Conservation (phyloP, 2,888 invertebrate species). For the Platycheirus albimanus region DNA sequence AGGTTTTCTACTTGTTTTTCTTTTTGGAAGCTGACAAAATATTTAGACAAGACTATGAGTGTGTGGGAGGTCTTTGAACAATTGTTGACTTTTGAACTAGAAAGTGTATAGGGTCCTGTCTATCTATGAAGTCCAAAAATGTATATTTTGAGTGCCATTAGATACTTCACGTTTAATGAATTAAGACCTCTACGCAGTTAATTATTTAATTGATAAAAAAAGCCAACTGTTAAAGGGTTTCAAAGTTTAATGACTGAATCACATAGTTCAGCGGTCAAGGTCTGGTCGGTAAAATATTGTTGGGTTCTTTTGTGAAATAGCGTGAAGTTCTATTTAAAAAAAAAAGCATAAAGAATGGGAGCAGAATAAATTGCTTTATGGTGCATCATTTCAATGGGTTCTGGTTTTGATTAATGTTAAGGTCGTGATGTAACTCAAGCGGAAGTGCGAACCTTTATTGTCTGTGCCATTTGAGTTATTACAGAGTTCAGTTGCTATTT, state of each 20-base stretch:
- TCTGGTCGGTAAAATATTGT: constrained; percentile 45
- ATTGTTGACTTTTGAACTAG: no score
- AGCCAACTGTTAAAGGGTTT: constrained; percentile 30
- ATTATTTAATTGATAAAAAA: no score
- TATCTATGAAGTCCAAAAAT: no score
- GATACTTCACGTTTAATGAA: no score
- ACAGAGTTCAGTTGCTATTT: no score
- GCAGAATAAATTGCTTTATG: background rate
- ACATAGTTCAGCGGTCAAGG: constrained; percentile 53
- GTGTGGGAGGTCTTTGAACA: no score
- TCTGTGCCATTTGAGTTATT: no score
- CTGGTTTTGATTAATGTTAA: constrained; percentile 57
- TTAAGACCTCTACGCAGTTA: no score
- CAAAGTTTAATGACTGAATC: constrained; percentile 63
- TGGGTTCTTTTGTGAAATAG: constrained; percentile 55
- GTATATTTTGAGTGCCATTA: no score
- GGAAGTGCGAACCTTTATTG: constrained; percentile 67
- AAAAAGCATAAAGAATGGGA: constrained; percentile 1
- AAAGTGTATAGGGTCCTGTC: no score
- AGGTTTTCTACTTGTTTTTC: background rate
- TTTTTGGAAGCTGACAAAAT: background rate
- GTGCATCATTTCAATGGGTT: constrained; percentile 20
- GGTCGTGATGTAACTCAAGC: constrained; percentile 56
- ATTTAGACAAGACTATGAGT: no score
- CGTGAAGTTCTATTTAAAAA: constrained; percentile 38